phyloP scores from a whole-genome alignment of 2,113 vertebrate genomes.

The Raja brachyura region DNA sequence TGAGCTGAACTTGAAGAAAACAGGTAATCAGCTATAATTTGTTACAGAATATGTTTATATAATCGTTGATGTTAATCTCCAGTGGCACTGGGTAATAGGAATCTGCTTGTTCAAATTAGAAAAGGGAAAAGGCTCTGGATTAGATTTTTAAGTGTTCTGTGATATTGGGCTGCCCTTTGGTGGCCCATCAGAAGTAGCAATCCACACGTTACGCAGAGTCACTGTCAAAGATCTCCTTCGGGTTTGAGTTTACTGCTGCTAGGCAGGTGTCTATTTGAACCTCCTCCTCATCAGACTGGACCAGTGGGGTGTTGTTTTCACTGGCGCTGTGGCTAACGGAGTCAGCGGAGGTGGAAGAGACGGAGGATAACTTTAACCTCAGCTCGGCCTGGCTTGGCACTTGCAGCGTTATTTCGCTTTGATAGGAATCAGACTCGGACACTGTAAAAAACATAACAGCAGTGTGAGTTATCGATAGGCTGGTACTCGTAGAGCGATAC shows the following conservation, averaged over 20 bases:
- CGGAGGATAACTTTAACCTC: conserved; percentile 64
- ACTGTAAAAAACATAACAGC: conserved; percentile 49
- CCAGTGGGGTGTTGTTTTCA: conserved; percentile 62
- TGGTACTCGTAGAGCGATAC: not conserved
- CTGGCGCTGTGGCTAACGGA: conserved; percentile 64
- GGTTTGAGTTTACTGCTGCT: conserved; percentile 49
- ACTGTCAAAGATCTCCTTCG: conserved; percentile 64
- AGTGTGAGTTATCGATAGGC: not conserved
- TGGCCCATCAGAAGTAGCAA: not conserved
- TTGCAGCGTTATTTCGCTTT: conserved; percentile 70
- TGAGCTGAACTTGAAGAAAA: conserved; percentile 11
- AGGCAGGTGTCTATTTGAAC: conserved; percentile 72
- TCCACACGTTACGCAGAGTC: conserved; percentile 54
- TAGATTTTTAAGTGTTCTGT: not conserved
- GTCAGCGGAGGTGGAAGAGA: conserved; percentile 66
- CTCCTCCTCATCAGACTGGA: conserved; percentile 74
- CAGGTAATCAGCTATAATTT: not conserved
- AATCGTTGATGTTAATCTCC: conserved; percentile 5
- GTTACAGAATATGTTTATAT: not conserved
- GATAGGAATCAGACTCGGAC: conserved; percentile 59
- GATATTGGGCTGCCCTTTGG: not conserved
- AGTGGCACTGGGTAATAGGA: conserved; percentile 16
- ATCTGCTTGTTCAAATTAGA: not conserved
- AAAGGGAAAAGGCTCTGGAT: not conserved
- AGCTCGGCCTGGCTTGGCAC: conserved; percentile 70